Base-by-base conservation (phyloP, 2,797 vertebrate genomes). In the Myotis vivesi region DNA sequence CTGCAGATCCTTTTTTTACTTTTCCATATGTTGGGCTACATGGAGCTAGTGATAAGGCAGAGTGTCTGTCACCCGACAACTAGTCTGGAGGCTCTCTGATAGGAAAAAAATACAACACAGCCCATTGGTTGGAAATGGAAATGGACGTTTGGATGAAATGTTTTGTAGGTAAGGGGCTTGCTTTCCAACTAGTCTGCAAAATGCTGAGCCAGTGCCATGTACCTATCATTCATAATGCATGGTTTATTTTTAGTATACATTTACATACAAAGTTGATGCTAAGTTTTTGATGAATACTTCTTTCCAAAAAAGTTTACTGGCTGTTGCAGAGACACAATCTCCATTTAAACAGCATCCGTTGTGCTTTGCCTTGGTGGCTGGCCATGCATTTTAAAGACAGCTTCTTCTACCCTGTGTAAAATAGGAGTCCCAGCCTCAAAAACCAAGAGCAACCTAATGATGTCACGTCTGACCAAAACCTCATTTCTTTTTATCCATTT, bases 11-110 rank as follows among this genome's bases (percentile, higher is more conserved):
- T 96, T 97, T 97, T 97, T 96, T 95, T 95, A 96, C 96, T 95
- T 95, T 96, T 97, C 96, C 97, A 97, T 97, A 97, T 97, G 96
- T 95, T 97, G 97, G 95, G 94, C 96, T 97, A 92, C 96, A 94
- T 87, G 88, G 88, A 96, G 93, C 96, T 96, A 72, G 94, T 94
- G 96, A 96, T 95, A 96, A 97, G 96, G 96, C 97, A 96, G 96
- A 77, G 83, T 97, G 96, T 97, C 97, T 97, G 93, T 96, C 96
- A 97, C 96, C 96, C 92, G 41, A 96, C 93, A 97, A 94, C 92
- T 89, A 96, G 94, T 97, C 95, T 97, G 93, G 95, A 97, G 90
- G 41, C 59, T 15, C 87, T 96, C 94, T 96, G 75, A 23, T 30
- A 86, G 46, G 55, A 9, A 80, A 92, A 86, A 93, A 87, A 87